Conservation (phyloP, 2,797 vertebrate genomes). For the Onychomys leucogaster region DNA sequence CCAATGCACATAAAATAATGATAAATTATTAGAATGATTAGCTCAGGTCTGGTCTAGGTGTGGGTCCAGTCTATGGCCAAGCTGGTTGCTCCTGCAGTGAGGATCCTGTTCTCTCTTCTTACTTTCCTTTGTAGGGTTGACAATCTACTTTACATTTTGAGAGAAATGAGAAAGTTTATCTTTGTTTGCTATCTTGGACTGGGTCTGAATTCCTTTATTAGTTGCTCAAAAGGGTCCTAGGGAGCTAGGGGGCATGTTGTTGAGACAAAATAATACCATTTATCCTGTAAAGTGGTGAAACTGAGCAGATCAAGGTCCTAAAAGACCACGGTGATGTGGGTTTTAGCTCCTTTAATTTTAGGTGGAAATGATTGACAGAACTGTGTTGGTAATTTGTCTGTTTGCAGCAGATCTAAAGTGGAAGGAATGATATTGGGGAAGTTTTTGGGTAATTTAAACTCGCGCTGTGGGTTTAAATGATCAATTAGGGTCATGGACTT, state of each 20-base stretch:
- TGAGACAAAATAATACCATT: not conserved
- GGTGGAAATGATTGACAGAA: not conserved
- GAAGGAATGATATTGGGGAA: not conserved
- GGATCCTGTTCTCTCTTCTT: not conserved
- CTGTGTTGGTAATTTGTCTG: not conserved
- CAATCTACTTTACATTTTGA: not conserved
- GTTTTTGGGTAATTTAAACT: not conserved
- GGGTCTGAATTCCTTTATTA: not conserved
- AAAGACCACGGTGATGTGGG: not conserved
- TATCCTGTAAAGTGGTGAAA: not conserved
- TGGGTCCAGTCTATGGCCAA: not conserved
- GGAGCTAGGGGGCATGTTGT: not conserved
- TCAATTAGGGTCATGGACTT: not conserved
- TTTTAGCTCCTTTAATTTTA: not conserved
- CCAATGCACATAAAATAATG: too few relatives aligned
- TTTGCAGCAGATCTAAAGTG: too few relatives aligned
- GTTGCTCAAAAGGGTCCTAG: not conserved
- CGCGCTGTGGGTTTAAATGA: not conserved
- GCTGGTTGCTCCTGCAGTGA: not conserved
- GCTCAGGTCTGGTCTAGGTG: not conserved
- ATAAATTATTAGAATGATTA: not conserved
- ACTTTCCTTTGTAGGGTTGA: not conserved
- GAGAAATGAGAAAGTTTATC: not conserved
- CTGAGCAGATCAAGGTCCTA: not conserved
- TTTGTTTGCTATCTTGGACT: not conserved